Evolutionary conservation across 1,140 invertebrate species (phyloP), one percentile per base, ranked within the genome.

Genomic region (Magallana gigas): DNA sequence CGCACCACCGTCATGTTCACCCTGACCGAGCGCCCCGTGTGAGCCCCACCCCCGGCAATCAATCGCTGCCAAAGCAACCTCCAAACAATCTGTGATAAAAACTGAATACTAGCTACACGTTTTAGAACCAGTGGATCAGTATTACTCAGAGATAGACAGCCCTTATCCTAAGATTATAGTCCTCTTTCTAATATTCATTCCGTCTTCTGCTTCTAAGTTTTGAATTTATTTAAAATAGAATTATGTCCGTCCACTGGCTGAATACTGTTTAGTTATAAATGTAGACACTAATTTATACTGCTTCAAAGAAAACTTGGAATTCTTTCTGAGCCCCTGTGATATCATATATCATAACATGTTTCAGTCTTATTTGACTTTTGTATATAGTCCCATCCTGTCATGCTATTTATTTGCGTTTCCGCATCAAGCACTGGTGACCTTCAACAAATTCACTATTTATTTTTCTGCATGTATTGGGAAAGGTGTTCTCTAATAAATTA

Each of bases 1-100:
- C 56, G 81, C 18, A 83, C 81, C 48, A 83, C 81, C 9, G 36
- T 83, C 14, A 57, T 83, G 56, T 83, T 83, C 57, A 83, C 48
- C 36, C 81, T 83, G 6, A 58, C 57, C 11, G 81, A 83, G 18
- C 48, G 57, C 9, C 81, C 81, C 7, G 81, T 83, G 36, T 83
- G 57, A 83, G n/a, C 14, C 56, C n/a, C 36, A 57, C 23, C 23
- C 18, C 23, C 23, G 11, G 23, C 11, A 23, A 76, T 76, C 18
- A 23, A 8, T 8, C 29, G 68, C 6, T 76, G 68, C 23, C 68
- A 76, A 76, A 68, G 14, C 1, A 29, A 18, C 11, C 68, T 76
- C 68, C 14, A 36, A 18, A 76, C 9, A 76, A 29, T 36, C 68
- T 76, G 68, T 76, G 68, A 76, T 76, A 76, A 29, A 76, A 12